phyloP scores from a whole-genome alignment of 2,797 vertebrate species.

The Philypnodon macrostomus region DNA sequence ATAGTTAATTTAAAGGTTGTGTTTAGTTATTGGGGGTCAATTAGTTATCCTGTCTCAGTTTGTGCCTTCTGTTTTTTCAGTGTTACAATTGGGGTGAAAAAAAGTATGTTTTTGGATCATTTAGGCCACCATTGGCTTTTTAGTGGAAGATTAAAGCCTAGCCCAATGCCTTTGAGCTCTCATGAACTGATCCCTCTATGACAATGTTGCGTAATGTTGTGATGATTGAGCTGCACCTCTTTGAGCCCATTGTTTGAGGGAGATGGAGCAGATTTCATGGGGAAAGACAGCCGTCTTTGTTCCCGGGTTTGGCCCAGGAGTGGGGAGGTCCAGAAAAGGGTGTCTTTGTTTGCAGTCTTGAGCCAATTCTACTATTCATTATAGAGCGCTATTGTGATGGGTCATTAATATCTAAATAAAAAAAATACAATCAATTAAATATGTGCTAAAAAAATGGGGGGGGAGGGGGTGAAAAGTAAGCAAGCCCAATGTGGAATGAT shows the following conservation, averaged over 20 bases:
- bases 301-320: slow-evolving; percentile 55
- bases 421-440: too few species aligned
- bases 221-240: slow-evolving; percentile 55
- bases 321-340: slow-evolving; percentile 59
- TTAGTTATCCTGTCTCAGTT: slow-evolving; percentile 38
- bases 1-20: slow-evolving; percentile 8
- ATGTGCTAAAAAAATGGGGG: too few species aligned
- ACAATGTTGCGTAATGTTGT: slow-evolving; percentile 67
- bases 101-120: slow-evolving; percentile 44
- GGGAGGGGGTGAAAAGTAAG: too few species aligned
- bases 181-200: slow-evolving; percentile 57
- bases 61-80: slow-evolving; percentile 52
- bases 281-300: slow-evolving; percentile 66
- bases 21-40: slow-evolving; percentile 58
- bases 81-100: slow-evolving; percentile 60
- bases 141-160: slow-evolving; percentile 54
- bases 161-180: slow-evolving; percentile 46
- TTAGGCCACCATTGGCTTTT: slow-evolving; percentile 48
- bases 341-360: slow-evolving; percentile 54
- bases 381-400: too few species aligned
- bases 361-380: slow-evolving; percentile 30
- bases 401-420: too few species aligned
- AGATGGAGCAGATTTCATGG: slow-evolving; percentile 66
- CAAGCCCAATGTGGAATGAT: too few species aligned
- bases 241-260: slow-evolving; percentile 63